A percentile compares a stretch with the other conserved stretches of the same genome.
Conservation (phyloP, 2,888 invertebrate species). For the Melieria crassipennis region DNA sequence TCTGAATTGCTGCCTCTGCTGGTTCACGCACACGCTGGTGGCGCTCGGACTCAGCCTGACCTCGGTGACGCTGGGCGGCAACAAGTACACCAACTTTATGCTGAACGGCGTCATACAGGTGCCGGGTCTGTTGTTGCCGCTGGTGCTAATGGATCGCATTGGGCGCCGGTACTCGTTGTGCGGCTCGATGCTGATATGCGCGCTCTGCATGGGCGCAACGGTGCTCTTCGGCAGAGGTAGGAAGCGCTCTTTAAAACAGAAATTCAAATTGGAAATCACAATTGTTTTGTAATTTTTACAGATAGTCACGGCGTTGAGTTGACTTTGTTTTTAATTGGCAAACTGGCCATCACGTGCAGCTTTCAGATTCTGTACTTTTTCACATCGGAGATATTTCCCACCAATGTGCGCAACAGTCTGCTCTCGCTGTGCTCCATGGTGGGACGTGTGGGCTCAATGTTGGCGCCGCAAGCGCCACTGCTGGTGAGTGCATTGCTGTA, state of each 20-base stretch:
- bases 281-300: slow-evolving; percentile 36
- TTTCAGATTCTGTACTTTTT: slow-evolving; percentile 76
- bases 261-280: neutral
- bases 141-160: slow-evolving; percentile 72
- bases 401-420: slow-evolving; percentile 73
- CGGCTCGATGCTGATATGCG: slow-evolving; percentile 72
- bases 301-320: slow-evolving; percentile 68
- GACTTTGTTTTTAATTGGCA: slow-evolving; percentile 70
- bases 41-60: slow-evolving; percentile 83
- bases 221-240: slow-evolving; percentile 54
- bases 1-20: slow-evolving; percentile 77
- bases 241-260: neutral
- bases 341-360: slow-evolving; percentile 73
- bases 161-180: slow-evolving; percentile 74
- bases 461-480: slow-evolving; percentile 77
- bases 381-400: slow-evolving; percentile 79
- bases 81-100: slow-evolving; percentile 81
- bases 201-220: slow-evolving; percentile 57
- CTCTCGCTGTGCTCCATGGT: slow-evolving; percentile 76
- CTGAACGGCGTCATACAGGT: slow-evolving; percentile 71
- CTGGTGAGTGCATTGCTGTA: slow-evolving; percentile 56
- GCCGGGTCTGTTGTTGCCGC: slow-evolving; percentile 75
- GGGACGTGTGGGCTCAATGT: slow-evolving; percentile 75
- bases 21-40: slow-evolving; percentile 82
- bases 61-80: slow-evolving; percentile 77